Evolutionary conservation across 2,797 vertebrate species (phyloP), one percentile per base, ranked within the genome.

Genomic region (Takifugu rubripes): DNA sequence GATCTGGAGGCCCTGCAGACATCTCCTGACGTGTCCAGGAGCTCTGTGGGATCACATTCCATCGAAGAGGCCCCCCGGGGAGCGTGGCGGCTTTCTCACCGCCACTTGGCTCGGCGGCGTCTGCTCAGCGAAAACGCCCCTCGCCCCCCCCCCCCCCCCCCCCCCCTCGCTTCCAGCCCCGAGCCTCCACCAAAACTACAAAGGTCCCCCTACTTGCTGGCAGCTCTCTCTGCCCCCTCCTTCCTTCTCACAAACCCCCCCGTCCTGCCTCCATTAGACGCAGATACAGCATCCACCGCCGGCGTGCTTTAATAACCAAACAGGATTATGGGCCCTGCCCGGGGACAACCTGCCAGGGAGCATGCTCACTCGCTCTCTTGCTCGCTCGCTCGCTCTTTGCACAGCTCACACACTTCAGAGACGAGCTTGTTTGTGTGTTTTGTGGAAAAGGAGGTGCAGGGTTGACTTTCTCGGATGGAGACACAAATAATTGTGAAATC

Each of bases 281-380:
- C 87, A 90, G 88, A 90, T 90, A 90, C 88, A 90, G 89, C 82
- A 89, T 88, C 87, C 88, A 88, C 88, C 84, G 88, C 83, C 84
- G 84, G 88, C 89, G 80, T 86, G 87, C 88, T 92, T 92, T 92
- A 92, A 92, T 92, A 92, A 90, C 89, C 91, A 91, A 91, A 91
- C 89, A 92, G 90, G 91, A 92, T 92, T 91, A 92, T 84, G 81
- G 90, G 89, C 85, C 76, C 84, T 66, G 88, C 89, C 89, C 83
- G 79, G 75, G 86, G 88, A 90, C 82, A 89, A 88, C 85, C 85
- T 85, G 86, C 83, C 76, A 89, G 87, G 84, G 85, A 87, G 79
- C 76, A 80, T 78, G 84, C 84, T 88, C 84, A 79, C 77, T 89
- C 78, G 69, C 82, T 86, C 49, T 77, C 82, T 79, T n/a, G n/a